A percentile compares a stretch with the other conserved stretches of the same genome.
Conservation (phyloP, 92 coral and sea anemone genomes). For the Porites cylindrica region DNA sequence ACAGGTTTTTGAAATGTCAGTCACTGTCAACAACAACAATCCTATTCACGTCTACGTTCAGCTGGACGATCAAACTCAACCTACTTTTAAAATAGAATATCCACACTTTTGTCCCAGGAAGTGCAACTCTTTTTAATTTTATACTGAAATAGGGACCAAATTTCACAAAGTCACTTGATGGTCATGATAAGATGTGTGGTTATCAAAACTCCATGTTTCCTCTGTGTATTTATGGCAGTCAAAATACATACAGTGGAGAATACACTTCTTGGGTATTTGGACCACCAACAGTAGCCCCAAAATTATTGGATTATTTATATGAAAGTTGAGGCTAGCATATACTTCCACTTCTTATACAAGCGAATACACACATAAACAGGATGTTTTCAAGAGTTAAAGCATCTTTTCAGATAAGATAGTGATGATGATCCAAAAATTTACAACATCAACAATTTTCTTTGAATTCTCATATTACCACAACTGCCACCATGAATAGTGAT, state of each 20-base stretch:
- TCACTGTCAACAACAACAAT: too few relatives aligned
- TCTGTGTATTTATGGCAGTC: constrained; percentile 73
- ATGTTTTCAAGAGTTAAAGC: constrained; percentile 3
- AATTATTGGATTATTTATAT: constrained; percentile 72
- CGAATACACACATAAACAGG: background rate
- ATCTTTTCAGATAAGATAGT: background rate
- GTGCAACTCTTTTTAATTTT: constrained; percentile 11
- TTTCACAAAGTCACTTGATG: constrained; percentile 71
- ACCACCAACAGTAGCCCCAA: constrained; percentile 71
- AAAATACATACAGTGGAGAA: constrained; percentile 65
- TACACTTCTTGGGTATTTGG: constrained; percentile 70
- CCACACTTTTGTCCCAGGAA: constrained; percentile 32
- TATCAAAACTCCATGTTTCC: constrained; percentile 83
- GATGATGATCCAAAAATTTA: constrained; percentile 5
- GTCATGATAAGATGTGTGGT: constrained; percentile 84
- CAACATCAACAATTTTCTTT: background rate
- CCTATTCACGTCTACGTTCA: too few relatives aligned
- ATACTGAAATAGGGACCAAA: constrained; percentile 51
- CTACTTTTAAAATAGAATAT: background rate
- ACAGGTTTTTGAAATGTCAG: too few relatives aligned
- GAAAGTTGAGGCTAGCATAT: constrained; percentile 31
- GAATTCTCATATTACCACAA: background rate
- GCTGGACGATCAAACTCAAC: too few relatives aligned
- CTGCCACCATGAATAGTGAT: background rate
- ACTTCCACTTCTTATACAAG: background rate